Evolutionary conservation across 2,797 vertebrate genomes (phyloP), one percentile per base, ranked within the genome.

Genomic region (Varecia variegata): DNA sequence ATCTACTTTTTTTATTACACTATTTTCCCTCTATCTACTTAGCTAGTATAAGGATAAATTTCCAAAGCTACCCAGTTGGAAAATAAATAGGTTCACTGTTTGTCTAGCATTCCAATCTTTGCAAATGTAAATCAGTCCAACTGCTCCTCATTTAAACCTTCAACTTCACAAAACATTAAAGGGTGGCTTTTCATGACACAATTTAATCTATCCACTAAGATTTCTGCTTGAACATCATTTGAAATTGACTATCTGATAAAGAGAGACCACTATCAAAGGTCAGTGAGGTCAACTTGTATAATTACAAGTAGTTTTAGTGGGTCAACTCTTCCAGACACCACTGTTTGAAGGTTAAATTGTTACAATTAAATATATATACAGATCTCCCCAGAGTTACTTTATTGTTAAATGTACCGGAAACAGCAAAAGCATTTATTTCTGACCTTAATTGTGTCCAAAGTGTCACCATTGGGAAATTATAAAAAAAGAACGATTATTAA

Each of bases 261-360:
- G 98, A 98, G 97, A 98, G 97, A 96, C 96, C 87, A 96, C 98
- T 98, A 97, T 98, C 98, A 94, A 96, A 98, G 98, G 98, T 98
- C 98, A 77, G 67, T n/a, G 7, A 43, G 98, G 99, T 99, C 98
- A 98, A 6, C 74, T 43, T 47, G 95, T 98, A 98, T 99, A 99
- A 99, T 99, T 99, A 98, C 98, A 97, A 96, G 91, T 95, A 97
- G 97, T 98, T 99, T 98, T 98, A 97, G 97, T 96, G 98, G 98
- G 98, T 99, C 99, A 99, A 56, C 98, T 98, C 62, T 88, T 98
- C 97, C 98, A 98, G 98, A 97, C 98, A 97, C 97, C 96, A 87
- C 98, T 96, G 94, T 98, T 98, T 99, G 98, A 98, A 99, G 98
- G 98, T 99, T 99, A 99, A 99, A 99, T 99, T 98, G 98, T 98